Evolutionary conservation across 2,888 invertebrate genomes (phyloP), one percentile per base, ranked within the genome.

Genomic region (Metalampra italica): DNA sequence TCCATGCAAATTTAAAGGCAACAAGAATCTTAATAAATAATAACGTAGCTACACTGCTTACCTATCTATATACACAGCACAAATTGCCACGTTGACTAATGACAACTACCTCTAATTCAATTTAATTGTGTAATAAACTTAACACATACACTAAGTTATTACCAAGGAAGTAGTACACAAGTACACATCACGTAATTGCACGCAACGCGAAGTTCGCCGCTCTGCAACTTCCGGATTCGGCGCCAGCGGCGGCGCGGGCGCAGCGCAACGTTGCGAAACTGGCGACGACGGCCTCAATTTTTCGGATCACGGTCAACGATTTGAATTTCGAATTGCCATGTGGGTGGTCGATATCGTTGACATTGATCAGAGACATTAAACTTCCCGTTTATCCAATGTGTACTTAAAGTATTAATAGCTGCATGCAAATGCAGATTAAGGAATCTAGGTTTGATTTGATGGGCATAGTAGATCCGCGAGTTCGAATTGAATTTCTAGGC

Each of bases 151-250:
- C 32, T 32, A 32, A 32, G 11, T 32, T 8, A 32, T 32, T n/a
- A n/a, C n/a, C 32, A 32, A 32, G 32, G 32, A 32, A 32, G 32
- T 32, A 32, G 9, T 32, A 3, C 8, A 32, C 32, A 8, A 32
- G 1, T 32, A 32, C 11, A 11, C 32, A 9, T 11, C 32, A 32
- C 32, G 32, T 32, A 32, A 32, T 32, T 32, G 11, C n/a, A 36
- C 32, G 36, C 1, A 36, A n/a, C n/a, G 11, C n/a, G 7, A 36
- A 32, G 32, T 32, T 32, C 32, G 32, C 32, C 11, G 7, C 13
- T 9, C 13, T 1, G 32, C 32, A 56, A 62, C 60, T 57, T 65
- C 61, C 62, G 63, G 62, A 59, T 7, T n/a, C 11, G 45, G 47
- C 46, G 51, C 53, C 9, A 11, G 32, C 11, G 9, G 36, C 36